Percentiles rank a stretch among this genome's conserved stretches.
Conservation (phyloP, 2,888 invertebrate genomes). For the Acronicta leporina region DNA sequence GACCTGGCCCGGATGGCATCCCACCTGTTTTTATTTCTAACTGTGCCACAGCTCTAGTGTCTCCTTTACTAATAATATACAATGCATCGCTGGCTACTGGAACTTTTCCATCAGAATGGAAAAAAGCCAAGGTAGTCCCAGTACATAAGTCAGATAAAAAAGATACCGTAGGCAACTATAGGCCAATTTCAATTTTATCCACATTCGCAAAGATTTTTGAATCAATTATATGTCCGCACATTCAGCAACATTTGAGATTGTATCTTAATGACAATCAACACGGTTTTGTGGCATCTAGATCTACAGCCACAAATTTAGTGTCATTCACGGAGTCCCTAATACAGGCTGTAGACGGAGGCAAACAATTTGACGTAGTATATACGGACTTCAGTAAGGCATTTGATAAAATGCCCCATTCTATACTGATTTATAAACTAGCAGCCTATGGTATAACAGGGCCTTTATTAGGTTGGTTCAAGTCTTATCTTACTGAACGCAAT, state of each 20-base stretch:
- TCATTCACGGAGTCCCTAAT: no score
- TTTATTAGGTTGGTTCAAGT: slow-evolving; percentile 17
- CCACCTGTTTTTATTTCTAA: background rate
- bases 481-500: slow-evolving; percentile 20
- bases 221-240: slow-evolving; percentile 14
- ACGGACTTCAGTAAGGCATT: slow-evolving; percentile 31
- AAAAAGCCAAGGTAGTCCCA: slow-evolving; percentile 29
- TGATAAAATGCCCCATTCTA: slow-evolving; percentile 10
- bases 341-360: background rate
- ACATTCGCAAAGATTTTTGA: background rate
- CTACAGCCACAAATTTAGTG: no score
- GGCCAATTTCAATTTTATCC: slow-evolving; percentile 34
- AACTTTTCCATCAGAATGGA: slow-evolving; percentile 32
- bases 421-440: slow-evolving; percentile 11
- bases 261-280: slow-evolving; percentile 30
- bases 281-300: slow-evolving; percentile 32
- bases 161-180: slow-evolving; percentile 24
- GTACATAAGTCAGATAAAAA: slow-evolving; percentile 26
- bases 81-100: slow-evolving; percentile 22
- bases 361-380: slow-evolving; percentile 8
- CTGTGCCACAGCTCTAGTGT: slow-evolving; percentile 4
- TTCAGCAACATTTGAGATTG: slow-evolving; percentile 22
- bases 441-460: slow-evolving; percentile 19
- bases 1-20: no score
- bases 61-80: slow-evolving; percentile 16